Evolutionary conservation across 2,888 invertebrate genomes (phyloP).

Genomic region (Rhogogaster chlorosoma): DNA sequence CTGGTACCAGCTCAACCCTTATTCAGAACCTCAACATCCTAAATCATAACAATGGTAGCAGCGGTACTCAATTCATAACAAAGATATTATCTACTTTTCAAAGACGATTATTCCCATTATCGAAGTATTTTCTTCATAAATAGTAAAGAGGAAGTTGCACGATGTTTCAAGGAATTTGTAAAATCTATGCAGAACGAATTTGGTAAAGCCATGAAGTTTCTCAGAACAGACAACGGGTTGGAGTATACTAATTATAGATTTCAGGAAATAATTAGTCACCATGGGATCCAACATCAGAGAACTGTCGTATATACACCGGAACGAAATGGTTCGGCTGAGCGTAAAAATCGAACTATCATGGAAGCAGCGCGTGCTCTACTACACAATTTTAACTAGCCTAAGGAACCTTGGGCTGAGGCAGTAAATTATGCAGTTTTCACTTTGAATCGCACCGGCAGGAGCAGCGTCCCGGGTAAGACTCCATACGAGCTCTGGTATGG

Average conservation of each 20-base stretch:
- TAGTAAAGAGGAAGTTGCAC: conserved; percentile 47
- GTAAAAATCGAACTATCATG: conserved; percentile 68
- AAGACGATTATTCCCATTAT: conserved; percentile 57
- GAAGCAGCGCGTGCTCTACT: conserved; percentile 58
- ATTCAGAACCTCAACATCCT: no score
- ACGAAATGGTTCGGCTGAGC: conserved; percentile 61
- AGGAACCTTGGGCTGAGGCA: conserved; percentile 73
- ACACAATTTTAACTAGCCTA: conserved; percentile 57
- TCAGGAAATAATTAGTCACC: conserved; percentile 32
- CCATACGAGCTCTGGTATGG: conserved; percentile 67
- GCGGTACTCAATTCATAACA: no score
- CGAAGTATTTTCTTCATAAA: conserved; percentile 53
- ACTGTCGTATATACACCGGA: conserved; percentile 57
- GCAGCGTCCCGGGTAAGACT: conserved; percentile 59
- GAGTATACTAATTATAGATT: conserved; percentile 56
- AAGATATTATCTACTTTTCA: conserved; percentile 56
- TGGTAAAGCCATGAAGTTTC: conserved; percentile 42
- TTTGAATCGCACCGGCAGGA: conserved; percentile 68
- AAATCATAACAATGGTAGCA: no score
- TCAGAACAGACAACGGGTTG: conserved; percentile 57
- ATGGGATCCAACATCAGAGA: conserved; percentile 57
- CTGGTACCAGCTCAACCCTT: no score
- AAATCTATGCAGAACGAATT: conserved; percentile 33
- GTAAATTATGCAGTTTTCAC: conserved; percentile 69
- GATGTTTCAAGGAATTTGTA: conserved; percentile 47